phyloP scores from a whole-genome alignment of 2,888 invertebrate species.

The Merodon equestris region DNA sequence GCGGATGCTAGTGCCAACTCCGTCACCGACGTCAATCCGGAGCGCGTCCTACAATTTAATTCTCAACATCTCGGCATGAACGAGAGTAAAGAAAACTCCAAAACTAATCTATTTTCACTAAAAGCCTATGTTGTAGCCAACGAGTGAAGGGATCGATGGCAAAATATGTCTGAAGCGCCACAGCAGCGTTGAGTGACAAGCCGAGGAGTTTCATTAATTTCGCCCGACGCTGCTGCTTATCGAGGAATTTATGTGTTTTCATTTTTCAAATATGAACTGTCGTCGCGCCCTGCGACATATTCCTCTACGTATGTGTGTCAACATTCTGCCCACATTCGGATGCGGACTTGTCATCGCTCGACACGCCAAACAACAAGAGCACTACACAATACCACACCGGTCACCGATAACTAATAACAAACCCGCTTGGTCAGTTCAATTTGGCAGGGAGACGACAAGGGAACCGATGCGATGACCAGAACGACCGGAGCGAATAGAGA shows the following conservation, averaged over 20 bases:
- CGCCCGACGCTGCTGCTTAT: conserved; percentile 31
- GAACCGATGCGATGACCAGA: too few relatives aligned
- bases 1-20: conserved; percentile 12
- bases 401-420: conserved; percentile 1
- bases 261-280: conserved; percentile 66
- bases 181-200: conserved; percentile 38
- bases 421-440: conserved; percentile 56
- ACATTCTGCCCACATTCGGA: conserved; percentile 66
- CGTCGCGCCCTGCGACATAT: conserved; percentile 30
- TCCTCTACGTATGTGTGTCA: conserved; percentile 53
- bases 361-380: conserved; percentile 40
- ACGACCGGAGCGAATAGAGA: too few relatives aligned
- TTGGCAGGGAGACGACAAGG: conserved; percentile 43
- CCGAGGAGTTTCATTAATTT: conserved; percentile 56
- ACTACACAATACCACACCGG: conserved; percentile 4
- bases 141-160: conserved; percentile 15
- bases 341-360: conserved; percentile 52
- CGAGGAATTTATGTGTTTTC: conserved; percentile 67
- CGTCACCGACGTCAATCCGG: conserved; percentile 59
- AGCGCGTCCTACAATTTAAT: conserved; percentile 66
- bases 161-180: conserved; percentile 25
- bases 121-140: conserved; percentile 64
- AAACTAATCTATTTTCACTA: conserved; percentile 66
- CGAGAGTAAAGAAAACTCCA: conserved; percentile 41
- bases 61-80: conserved; percentile 11